Base-by-base conservation (phyloP, 2,888 invertebrate genomes). In the Exephanes ischioxanthus region DNA sequence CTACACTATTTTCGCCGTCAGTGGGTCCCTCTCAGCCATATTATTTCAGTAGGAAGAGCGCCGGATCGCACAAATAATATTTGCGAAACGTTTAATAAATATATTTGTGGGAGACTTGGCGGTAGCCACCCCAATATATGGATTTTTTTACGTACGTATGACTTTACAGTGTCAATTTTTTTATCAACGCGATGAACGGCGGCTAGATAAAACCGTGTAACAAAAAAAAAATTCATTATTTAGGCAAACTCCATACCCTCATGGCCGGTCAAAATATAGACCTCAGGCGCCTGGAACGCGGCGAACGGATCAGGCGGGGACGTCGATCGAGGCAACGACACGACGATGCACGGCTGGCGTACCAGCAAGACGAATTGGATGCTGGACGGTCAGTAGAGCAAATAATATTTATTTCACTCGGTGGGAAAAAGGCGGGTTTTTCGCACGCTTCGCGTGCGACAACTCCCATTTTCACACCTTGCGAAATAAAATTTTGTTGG, bases 1-100 rank as follows among this genome's bases (percentile, higher is more conserved):
- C 48, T 53, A 2, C 70, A 70, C 16, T 70, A 70, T 70, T 70
- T 30, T 30, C 51, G 70, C 16, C 51, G 70, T 53, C 70, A 70
- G 70, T 70, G 70, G 70, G 30, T 51, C 2, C 51, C 51, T 26
- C 33, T 70, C 2, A 53, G 30, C 51, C 33, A 51, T n/a, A 2
- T 70, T 0, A 53, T 51, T 5, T 51, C 70, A 1, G 33, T 70
- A 9, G 70, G 53, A 51, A 26, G 51, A 30, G 51, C 51, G n/a
- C 51, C 70, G n/a, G n/a, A 9, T 4, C 70, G 70, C n/a, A 70
- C 70, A 51, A 70, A 70, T n/a, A 51, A 70, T n/a, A 30, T 51
- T 30, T 30, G 51, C 16, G 51, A 70, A n/a, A 70, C 70, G 3
- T 70, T 70, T n/a, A 51, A 70, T 3, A 70, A 70, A 51, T 70